Conservation (phyloP, 1,140 invertebrate genomes). For the Hyles euphorbiae region DNA sequence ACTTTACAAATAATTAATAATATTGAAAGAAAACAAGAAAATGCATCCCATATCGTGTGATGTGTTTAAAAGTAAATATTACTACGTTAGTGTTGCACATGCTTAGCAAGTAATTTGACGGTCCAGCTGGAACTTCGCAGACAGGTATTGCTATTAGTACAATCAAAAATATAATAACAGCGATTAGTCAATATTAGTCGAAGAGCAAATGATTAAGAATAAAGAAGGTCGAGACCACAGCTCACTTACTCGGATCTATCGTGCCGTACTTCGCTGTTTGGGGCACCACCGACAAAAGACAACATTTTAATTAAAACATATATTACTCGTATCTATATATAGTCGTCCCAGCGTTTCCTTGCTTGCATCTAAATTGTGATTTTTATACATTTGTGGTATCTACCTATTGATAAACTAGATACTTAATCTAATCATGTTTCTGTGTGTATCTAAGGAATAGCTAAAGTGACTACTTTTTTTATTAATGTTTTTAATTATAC, state of each 20-base stretch:
- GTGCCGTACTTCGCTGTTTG: slow-evolving; percentile 76
- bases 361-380: slow-evolving; percentile 11
- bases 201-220: slow-evolving; percentile 60
- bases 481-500: too few species aligned
- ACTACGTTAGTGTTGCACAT: slow-evolving; percentile 50
- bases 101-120: slow-evolving; percentile 40
- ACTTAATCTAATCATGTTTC: too few species aligned
- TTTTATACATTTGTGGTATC: too few species aligned
- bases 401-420: too few species aligned
- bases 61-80: slow-evolving; percentile 35
- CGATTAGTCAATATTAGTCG: slow-evolving; percentile 68
- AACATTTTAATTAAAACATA: slow-evolving; percentile 68
- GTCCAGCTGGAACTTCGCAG: slow-evolving; percentile 49
- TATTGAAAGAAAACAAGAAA: slow-evolving; percentile 15
- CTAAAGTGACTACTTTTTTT: too few species aligned
- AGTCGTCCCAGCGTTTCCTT: slow-evolving; percentile 30
- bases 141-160: slow-evolving; percentile 49
- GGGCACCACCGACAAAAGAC: slow-evolving; percentile 76
- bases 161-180: slow-evolving; percentile 45
- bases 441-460: too few species aligned
- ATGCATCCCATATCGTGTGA: slow-evolving; percentile 33
- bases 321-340: background rate
- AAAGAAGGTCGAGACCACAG: slow-evolving; percentile 76
- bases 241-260: slow-evolving; percentile 76
- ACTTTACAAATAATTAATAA: background rate